Evolutionary conservation across 2,797 vertebrate species (phyloP).

Genomic region (Diceros bicornis): DNA sequence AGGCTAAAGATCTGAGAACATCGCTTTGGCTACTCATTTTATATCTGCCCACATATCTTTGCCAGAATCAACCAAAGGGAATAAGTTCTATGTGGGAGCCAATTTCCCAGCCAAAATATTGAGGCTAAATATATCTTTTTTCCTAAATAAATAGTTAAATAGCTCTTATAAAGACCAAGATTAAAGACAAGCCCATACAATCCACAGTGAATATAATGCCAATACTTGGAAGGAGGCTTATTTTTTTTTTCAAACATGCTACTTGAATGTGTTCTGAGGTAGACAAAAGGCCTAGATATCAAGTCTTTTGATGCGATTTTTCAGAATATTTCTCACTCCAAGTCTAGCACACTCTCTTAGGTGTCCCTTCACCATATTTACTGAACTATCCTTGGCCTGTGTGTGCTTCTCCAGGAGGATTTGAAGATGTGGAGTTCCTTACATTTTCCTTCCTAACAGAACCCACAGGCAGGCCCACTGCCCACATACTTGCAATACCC

Average conservation of each 20-base stretch:
- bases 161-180: conserved; percentile 65
- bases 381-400: not conserved
- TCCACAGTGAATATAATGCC: not conserved
- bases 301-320: not conserved
- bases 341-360: no score
- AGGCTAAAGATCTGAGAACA: conserved; percentile 71
- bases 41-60: conserved; percentile 78
- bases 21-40: conserved; percentile 80
- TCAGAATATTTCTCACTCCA: not conserved
- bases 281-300: not conserved
- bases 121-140: conserved; percentile 79
- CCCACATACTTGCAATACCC: not conserved
- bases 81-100: conserved; percentile 76
- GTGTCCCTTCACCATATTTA: not conserved
- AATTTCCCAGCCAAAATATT: conserved; percentile 77
- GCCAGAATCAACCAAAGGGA: conserved; percentile 75
- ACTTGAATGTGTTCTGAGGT: not conserved
- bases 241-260: not conserved
- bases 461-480: not conserved
- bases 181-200: conserved; percentile 50
- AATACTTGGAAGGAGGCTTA: not conserved
- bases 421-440: not conserved
- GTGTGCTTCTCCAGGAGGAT: not conserved
- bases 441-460: not conserved
- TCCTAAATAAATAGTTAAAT: conserved; percentile 77